Conservation (phyloP, 35 echinoderm and acorn worm species). For the Heliocidaris tuberculata region DNA sequence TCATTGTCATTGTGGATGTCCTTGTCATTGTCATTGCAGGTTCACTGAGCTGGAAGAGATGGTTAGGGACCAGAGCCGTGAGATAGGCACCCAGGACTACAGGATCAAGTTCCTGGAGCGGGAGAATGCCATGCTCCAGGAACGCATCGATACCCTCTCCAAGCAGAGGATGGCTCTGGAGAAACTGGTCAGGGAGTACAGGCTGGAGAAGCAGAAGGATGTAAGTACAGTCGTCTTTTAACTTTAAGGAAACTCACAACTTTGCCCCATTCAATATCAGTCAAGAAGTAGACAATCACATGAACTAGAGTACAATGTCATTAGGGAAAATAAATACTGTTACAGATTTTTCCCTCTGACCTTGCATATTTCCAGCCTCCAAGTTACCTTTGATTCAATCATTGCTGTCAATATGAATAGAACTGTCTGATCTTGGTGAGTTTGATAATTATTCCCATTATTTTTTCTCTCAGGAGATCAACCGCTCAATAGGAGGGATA, state of each 20-base stretch:
- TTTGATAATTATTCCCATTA: neutral
- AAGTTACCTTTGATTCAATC: too few relatives aligned
- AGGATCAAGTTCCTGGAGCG: constrained; percentile 88
- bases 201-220: constrained; percentile 95
- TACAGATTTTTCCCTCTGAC: too few relatives aligned
- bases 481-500: constrained; percentile 16
- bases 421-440: neutral
- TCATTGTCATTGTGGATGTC: neutral
- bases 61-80: constrained; percentile 64
- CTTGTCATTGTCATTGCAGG: constrained; percentile 36
- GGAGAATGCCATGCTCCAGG: constrained; percentile 87
- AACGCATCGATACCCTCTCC: constrained; percentile 72
- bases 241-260: too few relatives aligned
- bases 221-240: too few relatives aligned
- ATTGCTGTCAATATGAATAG: too few relatives aligned
- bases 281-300: too few relatives aligned
- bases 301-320: too few relatives aligned
- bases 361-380: too few relatives aligned
- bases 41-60: constrained; percentile 76
- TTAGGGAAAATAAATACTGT: too few relatives aligned
- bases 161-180: constrained; percentile 86
- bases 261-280: too few relatives aligned
- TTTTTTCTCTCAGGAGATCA: constrained; percentile 20
- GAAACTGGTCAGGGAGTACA: constrained; percentile 89
- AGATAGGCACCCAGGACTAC: constrained; percentile 85